Base-by-base conservation (phyloP, 2,797 vertebrate species). In the Enteromius anoplus region DNA sequence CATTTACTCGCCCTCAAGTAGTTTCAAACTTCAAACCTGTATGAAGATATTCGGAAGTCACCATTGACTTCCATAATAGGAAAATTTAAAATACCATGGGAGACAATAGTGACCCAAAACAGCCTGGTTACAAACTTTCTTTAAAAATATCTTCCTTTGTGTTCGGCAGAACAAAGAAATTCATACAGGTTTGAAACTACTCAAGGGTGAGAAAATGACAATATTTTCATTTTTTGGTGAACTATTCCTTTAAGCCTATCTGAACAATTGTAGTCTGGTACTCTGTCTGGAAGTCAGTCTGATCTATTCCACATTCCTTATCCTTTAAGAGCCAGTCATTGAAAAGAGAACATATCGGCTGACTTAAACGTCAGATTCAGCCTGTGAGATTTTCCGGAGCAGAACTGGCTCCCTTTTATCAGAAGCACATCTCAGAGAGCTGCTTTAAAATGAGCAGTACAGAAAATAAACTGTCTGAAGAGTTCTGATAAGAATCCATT, bases 401-500 rank as follows among this genome's bases (percentile, higher is more conserved):
- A 32, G 23, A 75, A 42, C 10, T 15, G 58, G 23, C 51, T 40
- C 55, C 1, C 37, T 26, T 34, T 58, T 62, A 86, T 76, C 71
- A 0, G 64, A 75, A 58, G 58, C 34, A 29, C 70, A 51, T 75
- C 62, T 77, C 34, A 32, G 75, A 32, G 19, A 51, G 42, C 79
- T 65, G 69, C 71, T 45, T 84, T 60, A 49, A 69, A 84, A 71
- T 37, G 37, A 75, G 55, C 12, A 10, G 14, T 37, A 83, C 34
- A 76, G 40, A 81, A 60, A 64, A 71, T 11, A 60, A 75, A 32
- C 75, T 83, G 60, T 64, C 75, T 70, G 69, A 85, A 77, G 69
- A 60, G 40, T 64, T 23, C 34, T 34, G 85, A 83, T 86, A 86
- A 82, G 75, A 66, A 85, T 88, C 80, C 49, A n/a, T 69, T 75